Evolutionary conservation across 2,797 vertebrate species (phyloP).

Genomic region (Cirrhinus molitorella): DNA sequence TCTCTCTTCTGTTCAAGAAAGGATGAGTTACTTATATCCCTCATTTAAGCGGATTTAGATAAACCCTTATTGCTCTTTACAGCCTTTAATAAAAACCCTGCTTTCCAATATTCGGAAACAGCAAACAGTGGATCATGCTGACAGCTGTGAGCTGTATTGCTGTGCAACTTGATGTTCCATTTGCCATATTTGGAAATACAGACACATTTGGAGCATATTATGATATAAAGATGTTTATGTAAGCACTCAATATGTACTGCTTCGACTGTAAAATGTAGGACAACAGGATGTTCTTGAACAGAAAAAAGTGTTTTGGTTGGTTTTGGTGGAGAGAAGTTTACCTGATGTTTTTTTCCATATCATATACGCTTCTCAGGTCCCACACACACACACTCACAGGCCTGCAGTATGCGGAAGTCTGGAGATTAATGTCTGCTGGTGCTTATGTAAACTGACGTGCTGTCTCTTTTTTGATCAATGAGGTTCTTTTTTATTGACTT

Average conservation of each 20-base stretch:
- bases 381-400: not conserved
- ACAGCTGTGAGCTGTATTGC: not conserved
- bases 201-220: slow-evolving; percentile 17
- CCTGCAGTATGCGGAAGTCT: slow-evolving; percentile 29
- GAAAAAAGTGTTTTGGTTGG: not conserved
- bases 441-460: slow-evolving; percentile 21
- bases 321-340: not conserved
- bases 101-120: not conserved
- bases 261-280: not conserved
- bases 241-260: slow-evolving; percentile 3
- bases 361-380: not conserved
- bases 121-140: not conserved
- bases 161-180: not conserved
- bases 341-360: slow-evolving; percentile 12
- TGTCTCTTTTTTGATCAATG: slow-evolving; percentile 47
- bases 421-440: slow-evolving; percentile 5
- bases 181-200: slow-evolving; percentile 6
- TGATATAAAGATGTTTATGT: slow-evolving; percentile 18
- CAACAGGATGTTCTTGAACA: not conserved
- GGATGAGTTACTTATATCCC: not conserved
- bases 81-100: not conserved
- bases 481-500: slow-evolving; percentile 35
- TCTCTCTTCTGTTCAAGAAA: not conserved
- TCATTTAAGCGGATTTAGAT: not conserved
- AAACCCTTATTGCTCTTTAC: slow-evolving; percentile 1